phyloP scores from a whole-genome alignment of 2,113 vertebrate genomes.

The Clarias macrocephalus region DNA sequence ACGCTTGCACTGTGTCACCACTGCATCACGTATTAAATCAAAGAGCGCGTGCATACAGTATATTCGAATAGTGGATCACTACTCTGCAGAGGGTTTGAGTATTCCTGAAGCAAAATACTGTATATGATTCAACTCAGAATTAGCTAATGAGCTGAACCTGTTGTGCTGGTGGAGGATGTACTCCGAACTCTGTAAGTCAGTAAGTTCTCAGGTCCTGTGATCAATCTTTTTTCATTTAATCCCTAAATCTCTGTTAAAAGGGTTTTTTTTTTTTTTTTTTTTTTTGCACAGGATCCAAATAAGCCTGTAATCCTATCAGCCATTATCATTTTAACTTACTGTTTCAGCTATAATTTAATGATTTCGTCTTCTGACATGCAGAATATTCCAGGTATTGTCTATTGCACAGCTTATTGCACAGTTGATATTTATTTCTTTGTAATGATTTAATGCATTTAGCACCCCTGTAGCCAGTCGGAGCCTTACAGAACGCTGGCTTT shows the following conservation, averaged over 20 bases:
- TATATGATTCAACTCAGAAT: not conserved
- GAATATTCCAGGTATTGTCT: slow-evolving; percentile 1
- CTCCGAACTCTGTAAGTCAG: not conserved
- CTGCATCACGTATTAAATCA: not conserved
- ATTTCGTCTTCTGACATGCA: not conserved
- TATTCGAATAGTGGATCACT: not conserved
- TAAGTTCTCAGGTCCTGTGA: not conserved
- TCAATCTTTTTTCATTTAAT: not conserved
- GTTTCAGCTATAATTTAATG: not conserved
- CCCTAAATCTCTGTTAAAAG: not conserved
- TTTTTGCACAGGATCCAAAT: not conserved
- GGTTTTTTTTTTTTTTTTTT: not conserved
- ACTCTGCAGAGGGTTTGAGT: not conserved
- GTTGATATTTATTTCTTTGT: not conserved
- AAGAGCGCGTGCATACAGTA: not conserved
- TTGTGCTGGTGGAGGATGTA: not conserved
- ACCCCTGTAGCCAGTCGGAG: not conserved
- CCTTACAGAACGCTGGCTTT: slow-evolving; percentile 14
- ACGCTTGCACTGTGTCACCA: not conserved
- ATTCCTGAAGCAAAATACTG: not conserved
- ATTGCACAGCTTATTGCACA: not conserved
- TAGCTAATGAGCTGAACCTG: not conserved
- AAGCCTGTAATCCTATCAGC: not conserved
- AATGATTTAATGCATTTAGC: slow-evolving; percentile 7
- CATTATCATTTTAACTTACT: not conserved